Base-by-base conservation (phyloP, 2,113 vertebrate species). In the Lepus timidus region DNA sequence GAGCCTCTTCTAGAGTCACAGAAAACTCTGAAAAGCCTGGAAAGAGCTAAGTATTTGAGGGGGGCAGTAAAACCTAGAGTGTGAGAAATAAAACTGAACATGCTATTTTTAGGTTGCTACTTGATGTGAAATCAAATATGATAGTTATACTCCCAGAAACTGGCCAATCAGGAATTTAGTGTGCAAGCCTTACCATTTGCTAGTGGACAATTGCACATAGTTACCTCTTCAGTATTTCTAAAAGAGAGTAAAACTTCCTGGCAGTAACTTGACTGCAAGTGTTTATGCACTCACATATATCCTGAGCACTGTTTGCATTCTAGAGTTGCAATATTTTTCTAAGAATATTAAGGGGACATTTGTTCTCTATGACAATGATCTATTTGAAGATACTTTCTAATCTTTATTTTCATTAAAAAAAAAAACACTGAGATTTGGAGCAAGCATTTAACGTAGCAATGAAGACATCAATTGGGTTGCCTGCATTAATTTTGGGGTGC, bases 1-100 rank as follows among this genome's bases (percentile, higher is more conserved):
- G 84, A 96, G 84, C 93, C 67, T 97, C 79, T 96, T 97, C 73
- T 93, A 97, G 92, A 96, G 81, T 95, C 84, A 78, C 67, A 96
- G 91, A 90, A 96, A 92, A 19, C 27, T 93, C 55, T 85, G 25
- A 92, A 96, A 97, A 97, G 55, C 22, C 58, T 85, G 29, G 33
- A 65, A 83, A 64, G 52, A 83, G 39, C 86, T 88, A 52, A 86
- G 16, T 61, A 44, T 84, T 65, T 67, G n/a, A 91, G 13, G 16
- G 19, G 3, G 17, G 19, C 22, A 22, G 16, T 11, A 31, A 88
- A 61, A 73, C 93, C 22, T 61, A 44, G 6, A 52, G 67, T 5
- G 71, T 91, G 82, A 62, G 67, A 96, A 97, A 76, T 25, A 76
- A 94, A 97, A 93, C 61, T 12, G 52, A 81, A 85, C 49, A n/a